A percentile compares a stretch with the other conserved stretches of the same genome.
Evolutionary conservation across 1,140 invertebrate species (phyloP).

Genomic region (Trichoplusia ni): DNA sequence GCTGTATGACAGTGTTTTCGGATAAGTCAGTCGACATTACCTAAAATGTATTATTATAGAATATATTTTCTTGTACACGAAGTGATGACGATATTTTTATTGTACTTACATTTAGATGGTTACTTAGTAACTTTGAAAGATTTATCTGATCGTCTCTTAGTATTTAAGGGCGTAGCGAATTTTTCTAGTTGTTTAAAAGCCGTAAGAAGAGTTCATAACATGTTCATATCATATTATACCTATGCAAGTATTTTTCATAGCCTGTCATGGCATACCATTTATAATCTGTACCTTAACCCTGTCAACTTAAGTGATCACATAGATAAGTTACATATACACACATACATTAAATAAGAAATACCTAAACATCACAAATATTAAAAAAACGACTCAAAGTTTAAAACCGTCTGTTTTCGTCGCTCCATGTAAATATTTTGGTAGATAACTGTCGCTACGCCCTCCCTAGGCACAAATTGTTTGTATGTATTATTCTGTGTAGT

Average conservation of each 20-base stretch:
- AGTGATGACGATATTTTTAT: slow-evolving; percentile 30
- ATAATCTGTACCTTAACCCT: too few relatives aligned
- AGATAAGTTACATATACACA: too few relatives aligned
- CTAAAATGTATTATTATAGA: slow-evolving; percentile 30
- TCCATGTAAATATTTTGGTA: slow-evolving; percentile 2
- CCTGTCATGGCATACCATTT: too few relatives aligned
- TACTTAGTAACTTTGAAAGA: slow-evolving; percentile 23
- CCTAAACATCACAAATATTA: too few relatives aligned
- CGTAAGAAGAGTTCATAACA: background rate
- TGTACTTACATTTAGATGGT: slow-evolving; percentile 29
- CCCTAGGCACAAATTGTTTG: slow-evolving; percentile 6
- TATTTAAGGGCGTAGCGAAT: slow-evolving; percentile 19
- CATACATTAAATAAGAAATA: too few relatives aligned
- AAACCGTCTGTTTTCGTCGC: too few relatives aligned
- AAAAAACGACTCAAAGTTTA: background rate
- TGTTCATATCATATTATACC: background rate
- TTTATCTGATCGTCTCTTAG: slow-evolving; percentile 5
- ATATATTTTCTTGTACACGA: slow-evolving; percentile 34
- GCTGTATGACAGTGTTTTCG: slow-evolving; percentile 47
- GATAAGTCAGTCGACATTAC: slow-evolving; percentile 29
- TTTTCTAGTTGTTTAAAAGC: background rate
- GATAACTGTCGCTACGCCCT: background rate
- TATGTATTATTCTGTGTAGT: background rate
- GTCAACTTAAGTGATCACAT: too few relatives aligned
- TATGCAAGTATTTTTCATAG: background rate